phyloP scores from a whole-genome alignment of 2,888 invertebrate genomes.

The Nebria brevicollis region DNA sequence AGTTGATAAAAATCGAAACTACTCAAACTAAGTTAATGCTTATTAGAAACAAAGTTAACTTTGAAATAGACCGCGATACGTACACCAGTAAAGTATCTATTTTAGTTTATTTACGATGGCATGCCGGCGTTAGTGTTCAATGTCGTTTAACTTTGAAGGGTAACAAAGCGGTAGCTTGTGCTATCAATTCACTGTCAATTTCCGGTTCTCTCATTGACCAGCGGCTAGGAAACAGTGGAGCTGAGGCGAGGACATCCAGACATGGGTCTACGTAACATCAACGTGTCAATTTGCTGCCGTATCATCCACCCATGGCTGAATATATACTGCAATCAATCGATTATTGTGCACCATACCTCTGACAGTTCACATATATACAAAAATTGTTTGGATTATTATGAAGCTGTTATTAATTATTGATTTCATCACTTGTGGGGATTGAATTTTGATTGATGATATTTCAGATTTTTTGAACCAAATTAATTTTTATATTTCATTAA shows the following conservation, averaged over 20 bases:
- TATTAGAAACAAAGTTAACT: background rate
- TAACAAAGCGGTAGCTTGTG: conserved; percentile 1
- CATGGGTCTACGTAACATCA: background rate
- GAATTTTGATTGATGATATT: background rate
- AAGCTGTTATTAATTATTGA: background rate
- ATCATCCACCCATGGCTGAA: background rate
- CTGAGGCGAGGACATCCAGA: background rate
- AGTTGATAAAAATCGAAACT: background rate
- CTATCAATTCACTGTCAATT: conserved; percentile 27
- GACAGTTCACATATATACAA: background rate
- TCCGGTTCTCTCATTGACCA: conserved; percentile 15
- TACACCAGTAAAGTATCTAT: background rate
- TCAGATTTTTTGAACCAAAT: background rate
- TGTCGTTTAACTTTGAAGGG: conserved; percentile 1
- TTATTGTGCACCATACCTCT: background rate
- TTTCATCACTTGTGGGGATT: background rate
- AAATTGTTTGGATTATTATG: background rate
- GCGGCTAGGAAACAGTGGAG: background rate
- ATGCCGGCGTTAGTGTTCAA: background rate
- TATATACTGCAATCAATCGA: background rate
- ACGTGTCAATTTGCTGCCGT: conserved; percentile 1
- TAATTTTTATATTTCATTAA: too few relatives aligned
- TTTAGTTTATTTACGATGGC: background rate
- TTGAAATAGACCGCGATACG: background rate
- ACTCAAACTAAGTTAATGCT: background rate